Conservation (phyloP, 2,888 invertebrate species). For the Lumbricus terrestris region DNA sequence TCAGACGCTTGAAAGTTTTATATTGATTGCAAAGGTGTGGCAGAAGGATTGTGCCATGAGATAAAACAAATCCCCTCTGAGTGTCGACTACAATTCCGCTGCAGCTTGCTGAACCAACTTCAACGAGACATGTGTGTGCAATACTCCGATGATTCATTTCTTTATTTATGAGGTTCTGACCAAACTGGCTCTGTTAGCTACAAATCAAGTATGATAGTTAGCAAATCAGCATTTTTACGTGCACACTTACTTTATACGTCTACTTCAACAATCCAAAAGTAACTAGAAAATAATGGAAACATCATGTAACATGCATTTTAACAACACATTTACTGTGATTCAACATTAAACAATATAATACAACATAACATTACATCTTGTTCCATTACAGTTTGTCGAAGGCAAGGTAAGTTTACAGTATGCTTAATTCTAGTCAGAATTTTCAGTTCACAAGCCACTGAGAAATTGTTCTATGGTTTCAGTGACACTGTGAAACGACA, state of each 20-base stretch:
- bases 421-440: neutral
- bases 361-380: neutral
- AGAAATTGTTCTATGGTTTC: neutral
- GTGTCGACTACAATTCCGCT: conserved; percentile 32
- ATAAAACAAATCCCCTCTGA: conserved; percentile 26
- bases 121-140: conserved; percentile 16
- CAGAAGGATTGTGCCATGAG: conserved; percentile 30
- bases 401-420: neutral
- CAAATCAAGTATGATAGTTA: neutral
- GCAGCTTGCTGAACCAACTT: conserved; percentile 24
- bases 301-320: neutral
- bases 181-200: neutral
- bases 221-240: neutral
- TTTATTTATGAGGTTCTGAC: neutral
- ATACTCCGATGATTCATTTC: neutral
- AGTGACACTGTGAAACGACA: neutral
- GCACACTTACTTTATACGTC: neutral
- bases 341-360: neutral
- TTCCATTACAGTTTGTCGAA: neutral
- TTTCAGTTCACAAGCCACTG: neutral
- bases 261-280: neutral
- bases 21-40: conserved; percentile 15
- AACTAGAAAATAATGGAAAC: neutral
- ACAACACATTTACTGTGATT: neutral
- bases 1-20: neutral